Conservation (phyloP, 2,797 vertebrate species). For the Otolemur crassicaudatus region DNA sequence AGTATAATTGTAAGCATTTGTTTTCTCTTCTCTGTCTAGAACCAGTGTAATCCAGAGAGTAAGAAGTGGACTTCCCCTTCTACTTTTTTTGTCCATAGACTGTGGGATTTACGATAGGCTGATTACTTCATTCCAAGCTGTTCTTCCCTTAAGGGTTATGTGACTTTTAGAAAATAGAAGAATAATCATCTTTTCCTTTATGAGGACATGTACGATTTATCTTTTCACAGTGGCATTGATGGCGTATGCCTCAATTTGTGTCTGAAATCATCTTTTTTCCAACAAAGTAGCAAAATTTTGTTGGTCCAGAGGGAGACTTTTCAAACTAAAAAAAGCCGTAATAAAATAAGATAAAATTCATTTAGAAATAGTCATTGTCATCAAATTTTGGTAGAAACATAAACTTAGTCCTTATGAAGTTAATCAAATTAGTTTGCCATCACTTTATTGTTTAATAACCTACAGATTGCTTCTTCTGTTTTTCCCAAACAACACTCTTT, state of each 20-base stretch:
- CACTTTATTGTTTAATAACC: constrained; percentile 43
- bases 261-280: neutral
- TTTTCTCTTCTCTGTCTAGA: neutral
- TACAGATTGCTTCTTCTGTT: neutral
- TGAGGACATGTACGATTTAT: neutral
- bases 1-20: neutral
- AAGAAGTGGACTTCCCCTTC: neutral
- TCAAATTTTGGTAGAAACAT: neutral
- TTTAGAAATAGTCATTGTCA: constrained; percentile 42
- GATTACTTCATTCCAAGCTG: neutral
- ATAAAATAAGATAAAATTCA: neutral
- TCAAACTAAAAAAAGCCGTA: neutral
- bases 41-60: neutral
- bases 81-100: neutral
- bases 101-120: neutral
- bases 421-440: neutral
- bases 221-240: constrained; percentile 14
- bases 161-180: neutral
- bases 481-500: constrained; percentile 20
- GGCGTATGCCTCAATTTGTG: neutral
- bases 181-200: neutral
- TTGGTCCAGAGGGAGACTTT: neutral
- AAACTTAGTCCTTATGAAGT: neutral
- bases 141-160: constrained; percentile 5
- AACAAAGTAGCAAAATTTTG: neutral